Evolutionary conservation across 2,797 vertebrate species (phyloP).

Genomic region (Karalla daura): DNA sequence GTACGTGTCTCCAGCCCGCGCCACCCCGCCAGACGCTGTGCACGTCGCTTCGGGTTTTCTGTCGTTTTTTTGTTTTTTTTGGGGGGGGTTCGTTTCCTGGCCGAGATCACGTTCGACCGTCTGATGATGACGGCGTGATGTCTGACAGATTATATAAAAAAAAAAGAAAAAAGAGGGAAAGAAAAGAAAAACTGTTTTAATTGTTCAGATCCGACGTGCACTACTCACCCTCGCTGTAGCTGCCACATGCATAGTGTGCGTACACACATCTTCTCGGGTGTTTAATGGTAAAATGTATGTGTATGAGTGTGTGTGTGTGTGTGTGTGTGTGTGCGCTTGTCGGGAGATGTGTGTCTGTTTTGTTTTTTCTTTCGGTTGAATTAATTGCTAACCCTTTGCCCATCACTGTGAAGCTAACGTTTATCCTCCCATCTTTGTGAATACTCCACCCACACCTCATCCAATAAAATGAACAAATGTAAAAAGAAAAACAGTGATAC

Average conservation of each 20-base stretch:
- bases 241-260: slow-evolving; percentile 49
- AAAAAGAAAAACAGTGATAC: slow-evolving; percentile 81
- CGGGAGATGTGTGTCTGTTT: neutral
- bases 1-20: slow-evolving; percentile 15
- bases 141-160: slow-evolving; percentile 33
- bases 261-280: slow-evolving; percentile 51
- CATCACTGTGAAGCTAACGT: slow-evolving; percentile 87
- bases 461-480: slow-evolving; percentile 84
- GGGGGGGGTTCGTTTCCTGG: no score
- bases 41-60: no score
- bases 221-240: slow-evolving; percentile 58
- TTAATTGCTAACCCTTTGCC: slow-evolving; percentile 78
- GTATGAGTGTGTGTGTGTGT: slow-evolving; percentile 42
- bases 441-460: slow-evolving; percentile 77
- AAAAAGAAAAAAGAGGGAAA: neutral
- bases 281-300: slow-evolving; percentile 55
- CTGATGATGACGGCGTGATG: slow-evolving; percentile 38
- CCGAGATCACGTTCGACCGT: slow-evolving; percentile 45
- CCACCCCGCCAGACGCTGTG: neutral
- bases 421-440: slow-evolving; percentile 84
- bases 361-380: slow-evolving; percentile 57
- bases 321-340: slow-evolving; percentile 28
- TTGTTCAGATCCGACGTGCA: slow-evolving; percentile 49
- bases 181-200: slow-evolving; percentile 16
- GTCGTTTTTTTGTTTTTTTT: slow-evolving; percentile 5